These are phyloP conservation scores for Helarctos malayanus DNA, from an alignment of 2,797 vertebrate species.

Conservation along the genomic window DNA sequence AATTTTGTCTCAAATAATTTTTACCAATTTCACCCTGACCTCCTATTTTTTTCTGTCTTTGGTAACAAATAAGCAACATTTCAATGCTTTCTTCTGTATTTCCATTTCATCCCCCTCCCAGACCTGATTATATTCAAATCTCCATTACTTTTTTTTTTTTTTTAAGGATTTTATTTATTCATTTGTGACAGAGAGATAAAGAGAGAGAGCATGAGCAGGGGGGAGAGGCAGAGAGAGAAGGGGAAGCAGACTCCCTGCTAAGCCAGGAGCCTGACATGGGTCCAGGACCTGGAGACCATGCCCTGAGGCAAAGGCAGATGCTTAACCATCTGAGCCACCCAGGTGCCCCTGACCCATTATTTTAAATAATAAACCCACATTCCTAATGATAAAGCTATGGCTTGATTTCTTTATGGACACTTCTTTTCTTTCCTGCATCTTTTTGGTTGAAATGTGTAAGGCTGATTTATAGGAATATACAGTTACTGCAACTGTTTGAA, in stretches of 20 bases:
- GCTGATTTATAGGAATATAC: background rate
- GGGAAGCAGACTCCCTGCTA: background rate
- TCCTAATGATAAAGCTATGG: background rate
- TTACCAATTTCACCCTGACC: background rate
- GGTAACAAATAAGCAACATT: background rate
- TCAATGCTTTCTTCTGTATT: background rate
- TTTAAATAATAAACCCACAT: background rate
- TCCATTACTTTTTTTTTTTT: background rate
- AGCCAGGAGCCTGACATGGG: background rate
- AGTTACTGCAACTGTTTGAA: background rate
- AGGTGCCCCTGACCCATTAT: too few relatives aligned
- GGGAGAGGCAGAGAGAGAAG: background rate
- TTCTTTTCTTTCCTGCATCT: background rate
- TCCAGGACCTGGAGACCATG: too few relatives aligned
- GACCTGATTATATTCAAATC: background rate
- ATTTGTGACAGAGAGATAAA: background rate
- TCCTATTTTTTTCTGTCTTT: background rate
- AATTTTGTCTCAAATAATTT: background rate
- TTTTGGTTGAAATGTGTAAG: background rate
- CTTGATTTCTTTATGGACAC: background rate
- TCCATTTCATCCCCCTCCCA: background rate
- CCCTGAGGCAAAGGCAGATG: too few relatives aligned
- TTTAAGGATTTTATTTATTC: background rate
- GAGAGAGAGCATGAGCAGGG: background rate
- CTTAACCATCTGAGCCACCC: too few relatives aligned